Conservation (phyloP, 1,140 invertebrate species). For the Colletes gigas region DNA sequence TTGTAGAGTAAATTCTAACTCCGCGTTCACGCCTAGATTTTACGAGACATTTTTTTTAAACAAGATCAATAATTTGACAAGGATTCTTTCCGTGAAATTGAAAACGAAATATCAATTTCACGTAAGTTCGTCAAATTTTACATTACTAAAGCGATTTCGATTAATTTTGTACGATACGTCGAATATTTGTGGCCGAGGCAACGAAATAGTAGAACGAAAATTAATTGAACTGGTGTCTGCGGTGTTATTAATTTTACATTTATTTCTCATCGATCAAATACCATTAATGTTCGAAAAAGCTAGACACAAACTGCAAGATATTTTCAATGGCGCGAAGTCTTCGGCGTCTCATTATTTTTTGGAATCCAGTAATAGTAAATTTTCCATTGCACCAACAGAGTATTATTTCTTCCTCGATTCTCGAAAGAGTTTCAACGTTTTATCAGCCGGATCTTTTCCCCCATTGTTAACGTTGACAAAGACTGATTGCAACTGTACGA, state of each 20-base stretch:
- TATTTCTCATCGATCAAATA: neutral
- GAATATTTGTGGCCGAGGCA: neutral
- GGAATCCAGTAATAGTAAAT: constrained; percentile 14
- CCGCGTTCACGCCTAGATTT: too few species aligned
- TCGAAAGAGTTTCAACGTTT: constrained; percentile 33
- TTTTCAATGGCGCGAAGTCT: neutral
- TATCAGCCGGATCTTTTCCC: constrained; percentile 17
- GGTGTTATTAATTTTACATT: neutral
- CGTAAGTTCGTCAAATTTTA: too few species aligned
- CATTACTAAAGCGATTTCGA: too few species aligned
- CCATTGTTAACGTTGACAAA: constrained; percentile 46
- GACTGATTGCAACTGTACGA: constrained; percentile 40
- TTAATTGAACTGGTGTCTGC: neutral
- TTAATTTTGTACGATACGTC: neutral
- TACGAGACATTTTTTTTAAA: too few species aligned
- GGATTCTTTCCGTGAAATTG: too few species aligned
- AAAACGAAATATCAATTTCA: too few species aligned
- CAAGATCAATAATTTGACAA: too few species aligned
- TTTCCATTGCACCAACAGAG: neutral
- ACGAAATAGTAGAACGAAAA: neutral
- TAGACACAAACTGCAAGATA: neutral
- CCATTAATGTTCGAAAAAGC: neutral
- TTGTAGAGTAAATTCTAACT: too few species aligned
- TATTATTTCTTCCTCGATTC: constrained; percentile 25
- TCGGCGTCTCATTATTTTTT: neutral